Conservation (phyloP, 2,113 vertebrate species). For the Bufo bufo region DNA sequence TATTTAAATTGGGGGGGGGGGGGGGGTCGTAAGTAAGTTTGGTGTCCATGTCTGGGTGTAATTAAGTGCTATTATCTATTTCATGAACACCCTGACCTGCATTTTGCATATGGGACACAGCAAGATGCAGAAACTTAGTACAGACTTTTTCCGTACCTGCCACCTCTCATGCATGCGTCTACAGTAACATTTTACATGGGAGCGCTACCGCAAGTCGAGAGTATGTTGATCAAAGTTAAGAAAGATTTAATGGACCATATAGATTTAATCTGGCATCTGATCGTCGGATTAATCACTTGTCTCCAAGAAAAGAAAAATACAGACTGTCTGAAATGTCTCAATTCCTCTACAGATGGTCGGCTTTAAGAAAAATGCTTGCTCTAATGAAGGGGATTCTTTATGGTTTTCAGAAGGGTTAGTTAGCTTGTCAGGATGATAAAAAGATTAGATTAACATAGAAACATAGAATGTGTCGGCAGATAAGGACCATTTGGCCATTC, state of each 20-base stretch:
- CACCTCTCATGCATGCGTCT: background rate
- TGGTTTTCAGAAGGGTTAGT: background rate
- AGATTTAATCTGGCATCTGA: background rate
- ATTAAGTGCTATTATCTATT: too few relatives aligned
- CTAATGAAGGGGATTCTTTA: slow-evolving; percentile 3
- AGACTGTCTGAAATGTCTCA: background rate
- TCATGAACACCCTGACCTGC: background rate
- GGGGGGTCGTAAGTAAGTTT: too few relatives aligned
- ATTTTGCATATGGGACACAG: background rate
- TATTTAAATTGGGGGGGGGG: too few relatives aligned
- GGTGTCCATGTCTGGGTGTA: too few relatives aligned
- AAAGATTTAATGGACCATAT: background rate
- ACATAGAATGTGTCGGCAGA: too few relatives aligned
- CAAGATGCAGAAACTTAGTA: too few relatives aligned
- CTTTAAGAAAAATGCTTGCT: background rate
- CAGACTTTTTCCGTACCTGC: background rate
- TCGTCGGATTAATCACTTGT: background rate
- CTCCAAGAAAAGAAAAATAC: background rate
- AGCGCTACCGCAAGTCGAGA: background rate
- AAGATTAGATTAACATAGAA: background rate
- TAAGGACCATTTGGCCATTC: too few relatives aligned
- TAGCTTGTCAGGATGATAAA: background rate
- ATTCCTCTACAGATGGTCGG: slow-evolving; percentile 4
- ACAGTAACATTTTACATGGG: background rate
- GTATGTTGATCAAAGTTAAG: background rate